Evolutionary conservation across 2,113 vertebrate genomes (phyloP), one percentile per base, ranked within the genome.

Genomic region (Lagenorhynchus albirostris): DNA sequence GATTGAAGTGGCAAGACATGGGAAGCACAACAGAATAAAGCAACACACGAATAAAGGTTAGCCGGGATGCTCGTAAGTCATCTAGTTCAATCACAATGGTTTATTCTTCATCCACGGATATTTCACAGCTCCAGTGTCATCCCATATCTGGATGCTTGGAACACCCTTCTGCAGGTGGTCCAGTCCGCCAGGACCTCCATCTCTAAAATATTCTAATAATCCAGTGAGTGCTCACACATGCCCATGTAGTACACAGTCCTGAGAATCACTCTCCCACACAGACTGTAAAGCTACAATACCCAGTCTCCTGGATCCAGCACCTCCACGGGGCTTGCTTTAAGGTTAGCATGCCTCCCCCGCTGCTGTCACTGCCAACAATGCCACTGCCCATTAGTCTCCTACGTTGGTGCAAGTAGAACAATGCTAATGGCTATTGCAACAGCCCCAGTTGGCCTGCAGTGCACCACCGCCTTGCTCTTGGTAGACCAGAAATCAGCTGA

Each of bases 271-370:
- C 55, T 60, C 3, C 18, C 65, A 29, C 15, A 38, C 14, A 44
- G 53, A 76, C 25, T 25, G 13, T 10, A 31, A 41, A 77, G 65
- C 20, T 18, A 25, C 2, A 3, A 17, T 11, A 41, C 41, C 70
- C 44, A 50, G 11, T 8, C 11, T 50, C 44, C 17, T 3, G 17
- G 2, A 2, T 6, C n/a, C 50, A 15, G 2, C 41, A 33, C 26
- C 68, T 23, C 17, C 12, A 15, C 50, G 1, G 12, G 31, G 71
- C 65, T 74, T 5, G 10, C 25, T 18, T 31, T 38, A 41, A 71
- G 23, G 26, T n/a, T 12, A 77, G 5, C 6, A 6, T 3, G 17
- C 71, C 0, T 0, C 12, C 12, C 47, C 68, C 12, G 1, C 29
- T 26, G 2, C 33, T 67, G 31, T 41, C 2, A 4, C 20, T 1